Percentiles rank a stretch among this genome's conserved stretches.
These are phyloP conservation scores for Myotis davidii DNA, from an alignment of 2,113 vertebrate genomes.

Conservation along the genomic window DNA sequence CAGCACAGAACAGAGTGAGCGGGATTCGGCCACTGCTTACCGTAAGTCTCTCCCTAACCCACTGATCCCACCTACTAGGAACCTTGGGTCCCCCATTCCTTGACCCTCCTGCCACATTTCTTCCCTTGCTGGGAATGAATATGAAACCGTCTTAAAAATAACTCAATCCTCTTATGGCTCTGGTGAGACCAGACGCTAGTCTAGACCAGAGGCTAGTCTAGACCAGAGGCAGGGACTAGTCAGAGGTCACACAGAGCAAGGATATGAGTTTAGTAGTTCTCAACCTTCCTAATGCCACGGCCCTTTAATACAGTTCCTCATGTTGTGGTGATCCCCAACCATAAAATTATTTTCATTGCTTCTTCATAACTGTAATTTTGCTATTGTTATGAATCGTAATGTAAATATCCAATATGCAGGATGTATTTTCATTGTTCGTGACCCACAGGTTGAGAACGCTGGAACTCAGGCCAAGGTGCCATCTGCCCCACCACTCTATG, in stretches of 20 bases:
- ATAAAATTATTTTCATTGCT: too few species aligned
- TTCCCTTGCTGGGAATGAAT: not conserved
- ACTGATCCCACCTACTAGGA: not conserved
- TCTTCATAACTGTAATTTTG: too few species aligned
- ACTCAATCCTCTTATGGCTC: not conserved
- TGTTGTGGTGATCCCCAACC: too few species aligned
- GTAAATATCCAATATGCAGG: too few species aligned
- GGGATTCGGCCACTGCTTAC: slow-evolving; percentile 96
- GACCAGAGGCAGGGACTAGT: not conserved
- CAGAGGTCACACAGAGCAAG: slow-evolving; percentile 19
- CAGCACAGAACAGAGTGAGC: slow-evolving; percentile 94
- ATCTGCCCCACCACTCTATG: not conserved
- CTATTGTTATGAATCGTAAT: too few species aligned
- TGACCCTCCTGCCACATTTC: not conserved
- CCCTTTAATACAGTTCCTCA: too few species aligned
- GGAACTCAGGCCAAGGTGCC: not conserved
- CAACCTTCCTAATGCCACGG: too few species aligned
- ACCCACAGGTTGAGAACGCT: too few species aligned
- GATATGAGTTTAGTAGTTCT: not conserved
- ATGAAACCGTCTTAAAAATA: slow-evolving; percentile 11
- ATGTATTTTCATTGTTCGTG: too few species aligned
- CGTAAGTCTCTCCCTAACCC: slow-evolving; percentile 85
- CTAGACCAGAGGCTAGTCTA: not conserved
- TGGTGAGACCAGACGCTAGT: not conserved
- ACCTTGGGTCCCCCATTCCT: not conserved